Evolutionary conservation across 1,140 invertebrate genomes (phyloP), one percentile per base, ranked within the genome.

Genomic region (Caenorhabditis tropicalis): DNA sequence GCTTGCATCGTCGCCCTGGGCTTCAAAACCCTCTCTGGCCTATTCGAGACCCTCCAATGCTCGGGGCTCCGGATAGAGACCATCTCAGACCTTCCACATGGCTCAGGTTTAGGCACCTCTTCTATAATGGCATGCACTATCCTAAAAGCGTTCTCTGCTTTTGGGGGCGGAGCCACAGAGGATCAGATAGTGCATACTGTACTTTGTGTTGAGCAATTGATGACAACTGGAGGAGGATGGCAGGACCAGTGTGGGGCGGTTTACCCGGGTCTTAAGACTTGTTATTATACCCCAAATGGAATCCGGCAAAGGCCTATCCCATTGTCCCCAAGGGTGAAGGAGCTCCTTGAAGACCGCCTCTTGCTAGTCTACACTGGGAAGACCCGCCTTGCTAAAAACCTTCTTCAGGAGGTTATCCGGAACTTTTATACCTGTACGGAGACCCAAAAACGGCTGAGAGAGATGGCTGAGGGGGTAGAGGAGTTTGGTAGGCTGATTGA

Each of bases 171-270:
- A 43, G 10, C 12, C 1, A 2, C 43, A 2, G 21, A 24, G 12
- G 36, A 43, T 74, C 65, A 74, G 43, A 74, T 74, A 24, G 36
- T 74, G 12, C 65, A 74, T 43, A 74, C 65, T 7, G 65, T 74
- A 12, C 65, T 74, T 10, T 36, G 65, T 10, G 65, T 74, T 15
- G 65, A 74, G 65, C 65, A 74, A 46, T 43, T 74, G 0, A 74
- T 74, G 65, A 74, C 65, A n/a, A 74, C 65, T 12, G 65, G 65
- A 46, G 65, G 65, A 0, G 65, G 65, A 2, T 74, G 65, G 65
- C 65, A 74, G 33, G 65, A 74, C 43, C 65, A 74, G 33, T 74
- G 36, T 27, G 65, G 65, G 27, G 33, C 65, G 24, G 33, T 74
- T 12, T 74, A 43, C 36, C 36, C 2, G 15, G 65, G 65, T 9